A percentile compares a stretch with the other conserved stretches of the same genome.
phyloP scores from a whole-genome alignment of 1,140 invertebrate genomes.

The Proctacanthus coquilletti region DNA sequence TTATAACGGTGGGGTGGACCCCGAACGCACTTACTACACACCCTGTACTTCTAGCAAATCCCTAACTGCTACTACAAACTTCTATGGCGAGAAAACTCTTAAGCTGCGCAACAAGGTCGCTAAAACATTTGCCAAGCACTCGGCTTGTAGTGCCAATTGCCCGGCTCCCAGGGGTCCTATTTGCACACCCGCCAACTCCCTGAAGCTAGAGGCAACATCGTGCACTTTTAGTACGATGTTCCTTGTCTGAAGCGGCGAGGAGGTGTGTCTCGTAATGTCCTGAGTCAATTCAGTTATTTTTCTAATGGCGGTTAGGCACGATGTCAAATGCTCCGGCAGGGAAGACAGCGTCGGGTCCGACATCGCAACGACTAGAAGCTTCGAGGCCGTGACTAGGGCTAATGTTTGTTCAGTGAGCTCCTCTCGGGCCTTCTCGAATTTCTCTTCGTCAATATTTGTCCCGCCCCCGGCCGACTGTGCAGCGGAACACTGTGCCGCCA shows the following conservation, averaged over 20 bases:
- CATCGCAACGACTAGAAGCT: conserved; percentile 64
- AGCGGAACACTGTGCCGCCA: conserved; percentile 46
- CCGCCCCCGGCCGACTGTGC: conserved; percentile 53
- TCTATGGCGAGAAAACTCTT: conserved; percentile 62
- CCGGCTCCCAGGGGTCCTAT: conserved; percentile 37
- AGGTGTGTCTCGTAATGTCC: conserved; percentile 54
- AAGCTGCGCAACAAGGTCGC: conserved; percentile 65
- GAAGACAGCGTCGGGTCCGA: conserved; percentile 41
- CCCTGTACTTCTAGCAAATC: too few relatives aligned
- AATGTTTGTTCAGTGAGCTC: conserved; percentile 63
- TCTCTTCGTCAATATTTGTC: conserved; percentile 50
- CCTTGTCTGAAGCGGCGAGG: conserved; percentile 58
- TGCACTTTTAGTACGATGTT: conserved; percentile 64
- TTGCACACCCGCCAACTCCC: conserved; percentile 44
- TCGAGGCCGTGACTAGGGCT: conserved; percentile 67
- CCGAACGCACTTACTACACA: too few relatives aligned
- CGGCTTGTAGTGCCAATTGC: conserved; percentile 54
- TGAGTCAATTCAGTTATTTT: conserved; percentile 50
- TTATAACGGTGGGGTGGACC: too few relatives aligned
- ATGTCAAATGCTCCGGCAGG: conserved; percentile 45
- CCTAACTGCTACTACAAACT: too few relatives aligned
- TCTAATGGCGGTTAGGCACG: conserved; percentile 51
- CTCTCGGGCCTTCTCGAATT: conserved; percentile 56
- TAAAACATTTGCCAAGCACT: conserved; percentile 62
- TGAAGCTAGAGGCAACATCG: conserved; percentile 64